A percentile compares a stretch with the other conserved stretches of the same genome.
These are phyloP conservation scores for Lytechinus variegatus DNA, from an alignment of 35 echinoderm and acorn worm genomes.

Conservation along the genomic window DNA sequence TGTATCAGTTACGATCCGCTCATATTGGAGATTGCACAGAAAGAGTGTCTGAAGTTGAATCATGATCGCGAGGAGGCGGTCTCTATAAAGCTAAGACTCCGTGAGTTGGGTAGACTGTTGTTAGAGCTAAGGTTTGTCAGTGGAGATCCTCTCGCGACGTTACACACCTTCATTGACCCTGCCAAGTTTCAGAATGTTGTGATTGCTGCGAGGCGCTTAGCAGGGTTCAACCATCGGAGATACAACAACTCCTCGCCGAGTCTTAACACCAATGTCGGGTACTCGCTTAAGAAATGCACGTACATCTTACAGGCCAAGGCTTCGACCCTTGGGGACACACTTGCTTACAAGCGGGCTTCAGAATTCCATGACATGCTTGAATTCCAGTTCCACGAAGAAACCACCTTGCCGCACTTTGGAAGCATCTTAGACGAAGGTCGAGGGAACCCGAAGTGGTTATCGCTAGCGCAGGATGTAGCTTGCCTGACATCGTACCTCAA, in stretches of 20 bases:
- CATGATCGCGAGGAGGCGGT: constrained; percentile 31
- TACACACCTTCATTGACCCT: constrained; percentile 38
- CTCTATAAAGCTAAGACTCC: constrained; percentile 37
- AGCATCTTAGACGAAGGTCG: constrained; percentile 36
- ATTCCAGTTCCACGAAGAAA: constrained; percentile 44
- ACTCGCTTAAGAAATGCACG: constrained; percentile 36
- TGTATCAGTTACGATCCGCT: constrained; percentile 48
- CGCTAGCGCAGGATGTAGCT: constrained; percentile 30
- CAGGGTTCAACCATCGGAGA: constrained; percentile 37
- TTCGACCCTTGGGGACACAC: background rate
- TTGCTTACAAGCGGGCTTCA: background rate
- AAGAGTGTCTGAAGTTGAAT: constrained; percentile 38
- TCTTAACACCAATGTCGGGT: constrained; percentile 28
- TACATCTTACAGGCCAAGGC: constrained; percentile 37
- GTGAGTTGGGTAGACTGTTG: constrained; percentile 40
- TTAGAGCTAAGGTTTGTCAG: constrained; percentile 31
- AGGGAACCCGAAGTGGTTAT: constrained; percentile 38
- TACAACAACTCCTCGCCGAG: constrained; percentile 32
- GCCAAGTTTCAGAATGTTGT: constrained; percentile 48
- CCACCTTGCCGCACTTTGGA: constrained; percentile 47
- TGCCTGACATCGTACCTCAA: constrained; percentile 47
- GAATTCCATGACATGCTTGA: constrained; percentile 32
- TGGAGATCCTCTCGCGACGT: constrained; percentile 32
- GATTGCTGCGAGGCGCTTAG: constrained; percentile 10
- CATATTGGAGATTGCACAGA: constrained; percentile 27